Evolutionary conservation across 2,113 vertebrate species (phyloP).

Genomic region (Triplophysa rosa): DNA sequence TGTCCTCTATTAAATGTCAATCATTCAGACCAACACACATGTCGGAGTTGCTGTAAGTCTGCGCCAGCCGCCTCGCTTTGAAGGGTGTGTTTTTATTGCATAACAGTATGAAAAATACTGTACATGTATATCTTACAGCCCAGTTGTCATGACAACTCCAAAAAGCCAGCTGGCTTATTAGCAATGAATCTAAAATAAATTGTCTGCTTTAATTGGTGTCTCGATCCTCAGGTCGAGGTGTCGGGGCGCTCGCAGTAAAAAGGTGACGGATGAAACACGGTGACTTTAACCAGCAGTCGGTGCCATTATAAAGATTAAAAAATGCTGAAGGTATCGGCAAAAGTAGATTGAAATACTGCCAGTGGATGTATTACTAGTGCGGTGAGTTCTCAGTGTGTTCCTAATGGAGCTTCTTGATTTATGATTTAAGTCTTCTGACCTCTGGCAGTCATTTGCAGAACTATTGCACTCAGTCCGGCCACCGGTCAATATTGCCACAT

Average conservation of each 20-base stretch:
- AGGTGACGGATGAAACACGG: conserved; percentile 66
- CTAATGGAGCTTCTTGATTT: conserved; percentile 48
- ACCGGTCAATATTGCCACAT: neutral
- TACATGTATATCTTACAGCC: neutral
- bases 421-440: conserved; percentile 30
- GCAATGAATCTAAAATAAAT: conserved; percentile 73
- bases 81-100: neutral
- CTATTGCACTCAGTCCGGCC: neutral
- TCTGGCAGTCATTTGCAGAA: conserved; percentile 17
- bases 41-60: conserved; percentile 1
- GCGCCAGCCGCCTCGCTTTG: neutral
- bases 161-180: conserved; percentile 9
- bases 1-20: conserved; percentile 46
- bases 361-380: conserved; percentile 54
- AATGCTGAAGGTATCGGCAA: conserved; percentile 59
- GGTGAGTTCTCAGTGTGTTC: conserved; percentile 41
- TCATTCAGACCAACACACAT: conserved; percentile 33
- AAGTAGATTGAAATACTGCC: conserved; percentile 58
- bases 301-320: conserved; percentile 68
- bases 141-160: neutral
- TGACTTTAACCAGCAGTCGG: conserved; percentile 61
- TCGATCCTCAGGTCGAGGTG: conserved; percentile 68
- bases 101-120: neutral
- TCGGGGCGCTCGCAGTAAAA: conserved; percentile 66
- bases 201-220: conserved; percentile 75